Percentiles rank a stretch among this genome's conserved stretches.
phyloP scores from a whole-genome alignment of 1,140 invertebrate species.

The Agrilus planipennis region DNA sequence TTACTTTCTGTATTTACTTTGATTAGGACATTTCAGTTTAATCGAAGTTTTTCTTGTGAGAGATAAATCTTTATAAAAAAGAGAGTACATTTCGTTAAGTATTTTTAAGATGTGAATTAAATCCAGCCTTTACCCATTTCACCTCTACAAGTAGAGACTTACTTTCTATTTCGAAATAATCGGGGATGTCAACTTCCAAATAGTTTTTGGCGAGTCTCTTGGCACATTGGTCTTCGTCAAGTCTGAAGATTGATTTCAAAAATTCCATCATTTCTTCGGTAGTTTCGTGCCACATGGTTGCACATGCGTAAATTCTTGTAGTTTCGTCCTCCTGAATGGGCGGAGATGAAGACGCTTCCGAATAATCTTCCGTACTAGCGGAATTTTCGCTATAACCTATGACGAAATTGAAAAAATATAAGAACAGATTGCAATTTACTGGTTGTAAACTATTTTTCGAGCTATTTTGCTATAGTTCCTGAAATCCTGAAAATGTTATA shows the following conservation, averaged over 20 bases:
- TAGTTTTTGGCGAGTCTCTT: conserved; percentile 58
- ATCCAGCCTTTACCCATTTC: conserved; percentile 78
- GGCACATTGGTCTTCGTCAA: conserved; percentile 77
- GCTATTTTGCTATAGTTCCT: too few relatives aligned
- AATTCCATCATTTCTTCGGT: conserved; percentile 70
- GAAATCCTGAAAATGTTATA: too few relatives aligned
- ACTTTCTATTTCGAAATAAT: conserved; percentile 86
- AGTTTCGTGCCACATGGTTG: conserved; percentile 90
- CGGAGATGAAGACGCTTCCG: background rate
- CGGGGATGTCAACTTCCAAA: conserved; percentile 50
- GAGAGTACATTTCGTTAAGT: too few relatives aligned
- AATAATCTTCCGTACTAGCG: too few relatives aligned
- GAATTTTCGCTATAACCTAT: too few relatives aligned
- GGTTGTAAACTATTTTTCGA: too few relatives aligned
- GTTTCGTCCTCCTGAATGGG: conserved; percentile 14
- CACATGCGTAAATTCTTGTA: conserved; percentile 70
- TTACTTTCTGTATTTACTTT: conserved; percentile 59
- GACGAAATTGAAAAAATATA: too few relatives aligned
- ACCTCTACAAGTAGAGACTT: conserved; percentile 30
- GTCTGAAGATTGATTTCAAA: conserved; percentile 54
- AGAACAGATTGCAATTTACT: too few relatives aligned
- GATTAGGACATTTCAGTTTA: too few relatives aligned
- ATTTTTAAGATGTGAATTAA: too few relatives aligned
- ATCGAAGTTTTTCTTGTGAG: too few relatives aligned
- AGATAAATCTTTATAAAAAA: too few relatives aligned